phyloP scores from a whole-genome alignment of 2,113 vertebrate species.

The Eptesicus fuscus region DNA sequence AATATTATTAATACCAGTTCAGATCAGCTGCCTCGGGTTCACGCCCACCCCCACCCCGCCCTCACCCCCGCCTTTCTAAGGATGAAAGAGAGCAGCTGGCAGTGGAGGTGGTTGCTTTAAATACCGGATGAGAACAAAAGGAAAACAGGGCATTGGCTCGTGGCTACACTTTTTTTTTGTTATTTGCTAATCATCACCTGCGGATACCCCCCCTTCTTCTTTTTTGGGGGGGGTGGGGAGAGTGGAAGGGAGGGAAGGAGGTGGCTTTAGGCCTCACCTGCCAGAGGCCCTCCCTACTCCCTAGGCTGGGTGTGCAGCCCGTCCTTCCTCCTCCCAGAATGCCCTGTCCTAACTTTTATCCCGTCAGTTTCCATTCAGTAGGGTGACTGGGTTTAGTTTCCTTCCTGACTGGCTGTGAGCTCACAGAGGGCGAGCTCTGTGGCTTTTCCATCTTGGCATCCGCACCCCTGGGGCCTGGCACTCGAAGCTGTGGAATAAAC shows the following conservation, averaged over 20 bases:
- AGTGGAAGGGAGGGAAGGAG: not conserved
- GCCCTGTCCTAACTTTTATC: not conserved
- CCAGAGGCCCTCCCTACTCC: not conserved
- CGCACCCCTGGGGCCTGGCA: not conserved
- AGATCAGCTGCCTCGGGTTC: not conserved
- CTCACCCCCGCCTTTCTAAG: not conserved
- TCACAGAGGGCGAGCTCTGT: not conserved
- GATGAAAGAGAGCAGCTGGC: slow-evolving; percentile 58
- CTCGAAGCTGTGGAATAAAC: not conserved
- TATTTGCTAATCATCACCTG: too few relatives aligned
- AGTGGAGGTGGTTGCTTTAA: slow-evolving; percentile 69
- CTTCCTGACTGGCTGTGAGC: rapidly evolving
- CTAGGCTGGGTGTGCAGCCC: rapidly evolving
- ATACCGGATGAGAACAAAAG: slow-evolving; percentile 58
- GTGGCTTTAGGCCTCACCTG: rapidly evolving
- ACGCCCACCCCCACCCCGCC: too few relatives aligned
- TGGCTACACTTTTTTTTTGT: not conserved
- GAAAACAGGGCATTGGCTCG: slow-evolving; percentile 31
- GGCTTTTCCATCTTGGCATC: rapidly evolving
- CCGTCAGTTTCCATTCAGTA: not conserved
- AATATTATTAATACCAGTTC: not conserved
- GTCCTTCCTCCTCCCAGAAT: not conserved
- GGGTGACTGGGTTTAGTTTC: not conserved
- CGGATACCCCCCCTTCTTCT: too few relatives aligned
- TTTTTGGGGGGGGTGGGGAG: too few relatives aligned